phyloP scores from a whole-genome alignment of 2,797 vertebrate genomes.

The Acanthurus tractus region DNA sequence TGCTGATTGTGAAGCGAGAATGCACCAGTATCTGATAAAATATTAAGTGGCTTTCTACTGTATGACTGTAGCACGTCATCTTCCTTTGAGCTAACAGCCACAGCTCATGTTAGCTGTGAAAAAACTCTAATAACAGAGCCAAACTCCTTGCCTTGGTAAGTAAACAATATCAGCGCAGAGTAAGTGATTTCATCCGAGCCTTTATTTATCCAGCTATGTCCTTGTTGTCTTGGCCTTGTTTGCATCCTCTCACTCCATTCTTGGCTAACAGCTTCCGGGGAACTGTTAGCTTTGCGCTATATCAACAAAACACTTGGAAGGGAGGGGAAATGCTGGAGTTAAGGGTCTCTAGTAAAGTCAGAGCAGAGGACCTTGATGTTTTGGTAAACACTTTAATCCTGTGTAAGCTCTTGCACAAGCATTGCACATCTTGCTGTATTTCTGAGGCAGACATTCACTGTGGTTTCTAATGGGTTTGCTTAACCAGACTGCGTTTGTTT shows the following conservation, averaged over 20 bases:
- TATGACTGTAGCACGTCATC: not conserved
- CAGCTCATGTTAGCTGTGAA: slow-evolving; percentile 21
- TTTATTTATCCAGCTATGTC: slow-evolving; percentile 60
- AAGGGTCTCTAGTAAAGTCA: slow-evolving; percentile 65
- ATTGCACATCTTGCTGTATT: slow-evolving; percentile 62
- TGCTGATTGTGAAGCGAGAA: slow-evolving; percentile 12
- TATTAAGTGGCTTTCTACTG: not conserved
- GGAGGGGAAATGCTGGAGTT: slow-evolving; percentile 40
- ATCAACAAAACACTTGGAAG: slow-evolving; percentile 68
- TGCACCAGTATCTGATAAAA: not conserved
- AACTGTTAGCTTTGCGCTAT: slow-evolving; percentile 69
- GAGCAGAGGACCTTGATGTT: slow-evolving; percentile 77
- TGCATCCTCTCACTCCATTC: slow-evolving; percentile 53
- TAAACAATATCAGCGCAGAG: slow-evolving; percentile 39
- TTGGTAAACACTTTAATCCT: slow-evolving; percentile 85
- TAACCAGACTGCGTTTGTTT: slow-evolving; percentile 78
- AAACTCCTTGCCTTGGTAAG: slow-evolving; percentile 29
- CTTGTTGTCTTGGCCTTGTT: slow-evolving; percentile 64
- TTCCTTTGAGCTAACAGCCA: slow-evolving; percentile 5
- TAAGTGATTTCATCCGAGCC: slow-evolving; percentile 48
- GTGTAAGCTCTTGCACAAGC: slow-evolving; percentile 78
- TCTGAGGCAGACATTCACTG: slow-evolving; percentile 75
- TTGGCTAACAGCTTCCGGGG: slow-evolving; percentile 57
- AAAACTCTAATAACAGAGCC: slow-evolving; percentile 39
- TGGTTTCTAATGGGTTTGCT: slow-evolving; percentile 78